Evolutionary conservation across 2,888 invertebrate genomes (phyloP).

Genomic region (Caenorhabditis sinica): DNA sequence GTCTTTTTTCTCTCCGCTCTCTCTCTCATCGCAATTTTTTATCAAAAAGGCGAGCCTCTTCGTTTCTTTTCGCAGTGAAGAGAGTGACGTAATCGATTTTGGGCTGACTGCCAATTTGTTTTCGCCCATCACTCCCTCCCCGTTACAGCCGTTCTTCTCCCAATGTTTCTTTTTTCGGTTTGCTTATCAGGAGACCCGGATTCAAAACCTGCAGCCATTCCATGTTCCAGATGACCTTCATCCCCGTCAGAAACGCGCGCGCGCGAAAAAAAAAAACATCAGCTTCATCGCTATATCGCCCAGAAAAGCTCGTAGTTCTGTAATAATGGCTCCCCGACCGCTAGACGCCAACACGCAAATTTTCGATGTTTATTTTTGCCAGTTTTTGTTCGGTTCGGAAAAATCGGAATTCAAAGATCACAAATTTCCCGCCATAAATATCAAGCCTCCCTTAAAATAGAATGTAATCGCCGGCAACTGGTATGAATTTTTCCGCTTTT

Average conservation of each 20-base stretch:
- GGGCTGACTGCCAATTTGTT: slow-evolving; percentile 61
- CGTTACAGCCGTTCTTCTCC: slow-evolving; percentile 25
- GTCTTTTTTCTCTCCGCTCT: slow-evolving; percentile 38
- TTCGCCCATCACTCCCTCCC: slow-evolving; percentile 2
- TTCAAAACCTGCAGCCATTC: slow-evolving; percentile 1
- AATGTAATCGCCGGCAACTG: not conserved
- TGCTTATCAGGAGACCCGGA: slow-evolving; percentile 12
- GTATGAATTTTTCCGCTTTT: not conserved
- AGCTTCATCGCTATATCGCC: too few relatives aligned
- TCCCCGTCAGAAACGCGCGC: not conserved
- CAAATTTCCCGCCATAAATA: not conserved
- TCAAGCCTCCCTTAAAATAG: not conserved
- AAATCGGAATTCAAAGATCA: slow-evolving; percentile 23
- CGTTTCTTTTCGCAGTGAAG: slow-evolving; percentile 40
- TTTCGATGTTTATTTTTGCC: slow-evolving; percentile 18
- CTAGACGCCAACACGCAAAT: not conserved
- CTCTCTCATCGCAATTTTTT: slow-evolving; percentile 50
- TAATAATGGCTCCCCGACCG: not conserved
- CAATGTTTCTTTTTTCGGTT: not conserved
- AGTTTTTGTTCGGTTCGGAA: slow-evolving; percentile 11
- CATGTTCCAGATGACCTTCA: slow-evolving; percentile 10
- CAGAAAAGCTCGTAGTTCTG: not conserved
- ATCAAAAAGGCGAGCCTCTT: slow-evolving; percentile 59
- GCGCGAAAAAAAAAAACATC: not conserved
- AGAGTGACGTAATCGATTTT: slow-evolving; percentile 64